Evolutionary conservation across 2,797 vertebrate genomes (phyloP), one percentile per base, ranked within the genome.

Genomic region (Poeciliopsis turneri): DNA sequence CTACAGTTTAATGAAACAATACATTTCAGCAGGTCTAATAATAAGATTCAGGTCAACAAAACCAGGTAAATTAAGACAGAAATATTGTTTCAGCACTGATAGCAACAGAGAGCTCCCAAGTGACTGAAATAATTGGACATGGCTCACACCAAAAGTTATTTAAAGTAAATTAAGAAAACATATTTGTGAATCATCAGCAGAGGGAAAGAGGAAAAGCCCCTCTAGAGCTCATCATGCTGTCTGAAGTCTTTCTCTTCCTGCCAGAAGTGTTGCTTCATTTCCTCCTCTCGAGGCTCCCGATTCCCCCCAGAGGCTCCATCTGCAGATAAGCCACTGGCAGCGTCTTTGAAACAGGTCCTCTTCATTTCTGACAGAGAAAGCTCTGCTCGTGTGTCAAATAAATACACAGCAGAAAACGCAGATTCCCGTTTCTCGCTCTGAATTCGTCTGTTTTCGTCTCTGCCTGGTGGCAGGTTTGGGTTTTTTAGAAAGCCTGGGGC

Each of bases 1-100:
- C 97, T 98, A 90, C 59, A 92, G 80, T 72, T 82, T 69, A 75
- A 78, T 3, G 73, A 51, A 83, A 51, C 18, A 69, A 20, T 68
- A 53, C 4, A 1, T 53, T 3, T 71, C 81, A 0, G 83, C 25
- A 5, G 2, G 16, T 0, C 59, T 77, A 43, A 5, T 39, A 39
- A 59, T 15, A 23, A 4, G 45, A 18, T 6, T 12, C n/a, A 74
- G 25, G n/a, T 3, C 5, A 33, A 16, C 57, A 61, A 61, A 13
- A 59, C 12, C 28, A 59, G 15, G 5, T 57, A 5, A 15, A 30
- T 30, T 15, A 61, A 30, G 2, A 61, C 57, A 33, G 13, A 57
- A 28, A 57, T 15, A 5, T 57, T 13, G 15, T 28, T 57, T 13
- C 53, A 57, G 25, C 25, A n/a, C 53, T 57, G 55, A 57, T 9